phyloP scores from a whole-genome alignment of 92 coral and sea anemone genomes.

The Zoanthus solanderi region DNA sequence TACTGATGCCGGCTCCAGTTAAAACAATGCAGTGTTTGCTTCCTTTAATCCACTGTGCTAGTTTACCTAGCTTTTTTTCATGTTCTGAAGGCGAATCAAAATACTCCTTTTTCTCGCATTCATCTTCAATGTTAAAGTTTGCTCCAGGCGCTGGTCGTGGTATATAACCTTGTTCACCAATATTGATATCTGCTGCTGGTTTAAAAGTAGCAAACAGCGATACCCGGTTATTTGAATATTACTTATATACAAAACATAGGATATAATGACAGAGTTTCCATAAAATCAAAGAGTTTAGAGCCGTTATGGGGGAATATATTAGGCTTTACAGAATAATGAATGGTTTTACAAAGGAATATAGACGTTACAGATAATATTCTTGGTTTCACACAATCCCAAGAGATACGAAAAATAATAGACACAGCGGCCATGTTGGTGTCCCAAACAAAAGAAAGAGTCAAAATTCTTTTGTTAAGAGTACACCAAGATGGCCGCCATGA shows the following conservation, averaged over 20 bases:
- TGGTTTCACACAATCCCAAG: too few relatives aligned
- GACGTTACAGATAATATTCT: too few relatives aligned
- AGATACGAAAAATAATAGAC: too few relatives aligned
- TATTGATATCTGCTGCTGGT: neutral
- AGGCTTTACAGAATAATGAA: too few relatives aligned
- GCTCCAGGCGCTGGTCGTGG: constrained; percentile 37
- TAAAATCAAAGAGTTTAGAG: too few relatives aligned
- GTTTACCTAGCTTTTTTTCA: constrained; percentile 63
- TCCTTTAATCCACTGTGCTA: constrained; percentile 69
- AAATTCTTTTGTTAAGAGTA: too few relatives aligned
- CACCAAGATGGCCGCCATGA: too few relatives aligned
- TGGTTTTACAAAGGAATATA: too few relatives aligned
- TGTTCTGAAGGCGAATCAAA: constrained; percentile 63
- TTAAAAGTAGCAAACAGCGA: neutral
- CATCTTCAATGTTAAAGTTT: constrained; percentile 64
- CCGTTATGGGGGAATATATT: too few relatives aligned
- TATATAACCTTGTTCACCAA: neutral
- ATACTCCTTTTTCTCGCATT: constrained; percentile 71
- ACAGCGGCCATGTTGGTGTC: too few relatives aligned
- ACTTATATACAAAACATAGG: neutral
- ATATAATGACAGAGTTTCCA: too few relatives aligned
- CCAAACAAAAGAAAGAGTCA: too few relatives aligned
- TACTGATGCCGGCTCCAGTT: constrained; percentile 81
- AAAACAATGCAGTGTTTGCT: constrained; percentile 76
- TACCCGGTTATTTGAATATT: neutral